Conservation (phyloP, 1,140 invertebrate species). For the Diachasma alloeum region DNA sequence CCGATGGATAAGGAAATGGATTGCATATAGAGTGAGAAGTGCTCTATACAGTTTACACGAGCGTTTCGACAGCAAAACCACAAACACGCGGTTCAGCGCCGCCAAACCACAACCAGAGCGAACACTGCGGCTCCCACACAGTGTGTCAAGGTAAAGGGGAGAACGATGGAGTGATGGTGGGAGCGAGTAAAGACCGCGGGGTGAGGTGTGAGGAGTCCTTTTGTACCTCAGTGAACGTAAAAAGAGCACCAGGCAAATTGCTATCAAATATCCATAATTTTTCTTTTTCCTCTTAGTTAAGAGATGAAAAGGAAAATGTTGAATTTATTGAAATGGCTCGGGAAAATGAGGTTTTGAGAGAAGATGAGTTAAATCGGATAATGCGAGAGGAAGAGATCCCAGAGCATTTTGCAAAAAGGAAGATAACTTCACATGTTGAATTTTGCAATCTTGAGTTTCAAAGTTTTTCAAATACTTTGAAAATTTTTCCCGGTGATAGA, state of each 20-base stretch:
- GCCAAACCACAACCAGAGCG: slow-evolving; percentile 62
- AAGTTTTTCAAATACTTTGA: too few relatives aligned
- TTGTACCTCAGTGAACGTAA: background rate
- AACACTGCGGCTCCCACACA: slow-evolving; percentile 48
- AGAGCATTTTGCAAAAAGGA: too few relatives aligned
- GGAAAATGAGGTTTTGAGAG: too few relatives aligned
- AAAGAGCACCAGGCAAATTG: too few relatives aligned
- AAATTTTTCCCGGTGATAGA: too few relatives aligned
- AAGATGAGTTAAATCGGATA: too few relatives aligned
- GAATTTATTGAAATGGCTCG: too few relatives aligned
- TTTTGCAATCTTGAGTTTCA: too few relatives aligned
- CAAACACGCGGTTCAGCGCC: slow-evolving; percentile 62
- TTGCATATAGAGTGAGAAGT: slow-evolving; percentile 27
- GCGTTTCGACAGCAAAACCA: slow-evolving; percentile 61
- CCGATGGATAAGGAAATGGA: background rate
- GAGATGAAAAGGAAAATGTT: too few relatives aligned
- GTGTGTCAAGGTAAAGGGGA: slow-evolving; percentile 10
- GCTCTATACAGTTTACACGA: slow-evolving; percentile 41
- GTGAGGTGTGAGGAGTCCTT: background rate
- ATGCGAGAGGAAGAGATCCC: background rate
- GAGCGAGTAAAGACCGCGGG: slow-evolving; percentile 48
- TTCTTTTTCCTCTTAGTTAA: too few relatives aligned
- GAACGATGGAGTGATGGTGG: background rate
- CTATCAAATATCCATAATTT: too few relatives aligned
- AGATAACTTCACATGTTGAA: too few relatives aligned